These are phyloP conservation scores for Himalopsyche tibetana DNA, from an alignment of 2,888 invertebrate genomes.

Conservation along the genomic window DNA sequence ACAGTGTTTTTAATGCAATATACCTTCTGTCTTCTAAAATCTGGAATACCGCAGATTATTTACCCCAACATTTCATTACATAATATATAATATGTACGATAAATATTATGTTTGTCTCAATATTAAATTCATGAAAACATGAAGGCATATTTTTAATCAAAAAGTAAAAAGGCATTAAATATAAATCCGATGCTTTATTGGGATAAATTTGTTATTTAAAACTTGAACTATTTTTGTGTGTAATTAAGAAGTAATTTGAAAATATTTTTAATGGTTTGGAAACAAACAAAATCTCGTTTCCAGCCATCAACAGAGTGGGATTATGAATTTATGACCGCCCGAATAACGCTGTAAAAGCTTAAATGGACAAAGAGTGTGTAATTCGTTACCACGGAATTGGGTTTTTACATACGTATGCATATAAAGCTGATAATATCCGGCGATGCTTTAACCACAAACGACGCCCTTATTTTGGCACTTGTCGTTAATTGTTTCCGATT, in stretches of 20 bases:
- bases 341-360: slow-evolving; percentile 8
- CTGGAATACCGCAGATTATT: no score
- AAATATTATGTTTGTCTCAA: no score
- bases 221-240: not conserved
- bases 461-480: slow-evolving; percentile 55
- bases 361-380: slow-evolving; percentile 34
- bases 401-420: slow-evolving; percentile 32
- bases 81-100: no score
- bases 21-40: no score
- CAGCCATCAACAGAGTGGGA: slow-evolving; percentile 16
- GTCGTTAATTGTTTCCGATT: slow-evolving; percentile 63
- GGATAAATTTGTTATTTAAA: not conserved
- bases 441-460: slow-evolving; percentile 38
- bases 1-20: no score
- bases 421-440: slow-evolving; percentile 40
- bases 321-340: slow-evolving; percentile 1
- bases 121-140: no score
- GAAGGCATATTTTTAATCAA: no score
- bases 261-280: slow-evolving; percentile 32
- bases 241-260: slow-evolving; percentile 27
- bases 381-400: slow-evolving; percentile 17
- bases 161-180: no score
- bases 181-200: no score
- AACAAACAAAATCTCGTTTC: slow-evolving; percentile 27
- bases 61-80: no score